Evolutionary conservation across 2,113 vertebrate genomes (phyloP).

Genomic region (Labrus mixtus): DNA sequence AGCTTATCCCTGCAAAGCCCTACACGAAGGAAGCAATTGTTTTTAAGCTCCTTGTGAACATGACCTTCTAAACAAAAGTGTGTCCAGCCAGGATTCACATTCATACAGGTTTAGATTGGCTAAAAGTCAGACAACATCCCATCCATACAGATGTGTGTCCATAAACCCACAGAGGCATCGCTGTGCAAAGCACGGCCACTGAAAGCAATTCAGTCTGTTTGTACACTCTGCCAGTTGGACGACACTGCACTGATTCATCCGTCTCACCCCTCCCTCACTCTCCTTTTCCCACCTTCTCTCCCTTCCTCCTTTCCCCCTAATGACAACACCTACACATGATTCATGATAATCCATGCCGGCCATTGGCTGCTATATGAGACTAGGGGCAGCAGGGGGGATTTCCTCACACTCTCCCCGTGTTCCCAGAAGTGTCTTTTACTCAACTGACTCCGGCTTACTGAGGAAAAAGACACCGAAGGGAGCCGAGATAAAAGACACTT

Average conservation of each 20-base stretch:
- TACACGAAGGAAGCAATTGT: slow-evolving; percentile 36
- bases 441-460: slow-evolving; percentile 68
- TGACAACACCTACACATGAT: slow-evolving; percentile 61
- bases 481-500: slow-evolving; percentile 75
- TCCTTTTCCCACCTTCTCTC: slow-evolving; percentile 65
- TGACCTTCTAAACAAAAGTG: slow-evolving; percentile 43
- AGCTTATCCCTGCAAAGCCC: slow-evolving; percentile 44
- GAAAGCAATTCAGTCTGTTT: slow-evolving; percentile 63
- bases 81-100: slow-evolving; percentile 32
- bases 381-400: slow-evolving; percentile 51
- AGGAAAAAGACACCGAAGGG: slow-evolving; percentile 75
- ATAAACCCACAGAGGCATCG: slow-evolving; percentile 52
- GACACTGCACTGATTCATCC: slow-evolving; percentile 75
- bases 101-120: slow-evolving; percentile 53
- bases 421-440: slow-evolving; percentile 74
- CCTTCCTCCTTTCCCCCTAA: slow-evolving; percentile 38
- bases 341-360: slow-evolving; percentile 61
- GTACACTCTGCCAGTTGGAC: slow-evolving; percentile 59
- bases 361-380: slow-evolving; percentile 49
- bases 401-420: slow-evolving; percentile 49
- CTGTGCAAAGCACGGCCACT: slow-evolving; percentile 62
- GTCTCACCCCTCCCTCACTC: slow-evolving; percentile 35
- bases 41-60: slow-evolving; percentile 41
- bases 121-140: slow-evolving; percentile 27
- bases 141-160: slow-evolving; percentile 58